These are phyloP conservation scores for Mus musculus DNA, from an alignment of 2,113 vertebrate species.

Conservation along the genomic window DNA sequence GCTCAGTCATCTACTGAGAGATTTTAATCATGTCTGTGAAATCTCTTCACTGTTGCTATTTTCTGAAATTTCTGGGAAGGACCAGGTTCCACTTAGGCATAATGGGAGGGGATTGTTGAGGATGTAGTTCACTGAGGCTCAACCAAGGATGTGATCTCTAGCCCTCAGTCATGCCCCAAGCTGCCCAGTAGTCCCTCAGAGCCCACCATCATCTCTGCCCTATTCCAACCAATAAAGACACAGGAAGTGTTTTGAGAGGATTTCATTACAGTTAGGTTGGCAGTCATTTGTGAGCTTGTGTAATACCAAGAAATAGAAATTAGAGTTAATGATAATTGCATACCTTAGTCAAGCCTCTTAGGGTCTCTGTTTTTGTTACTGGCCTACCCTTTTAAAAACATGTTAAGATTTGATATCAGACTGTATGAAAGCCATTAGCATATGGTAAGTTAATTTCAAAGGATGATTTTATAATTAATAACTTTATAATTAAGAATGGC, in stretches of 20 bases:
- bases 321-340: slow-evolving; percentile 80
- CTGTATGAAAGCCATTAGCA: slow-evolving; percentile 58
- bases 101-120: not conserved
- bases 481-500: not conserved
- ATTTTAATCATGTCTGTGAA: slow-evolving; percentile 56
- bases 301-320: slow-evolving; percentile 77
- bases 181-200: not conserved
- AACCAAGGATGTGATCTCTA: not conserved
- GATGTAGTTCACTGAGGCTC: not conserved
- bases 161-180: not conserved
- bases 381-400: slow-evolving; percentile 74
- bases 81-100: not conserved
- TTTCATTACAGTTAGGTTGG: not conserved
- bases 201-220: not conserved
- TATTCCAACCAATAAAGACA: not conserved
- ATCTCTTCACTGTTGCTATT: not conserved
- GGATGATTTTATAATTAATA: too few relatives aligned
- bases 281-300: slow-evolving; percentile 61
- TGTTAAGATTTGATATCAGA: slow-evolving; percentile 71
- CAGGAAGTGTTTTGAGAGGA: not conserved
- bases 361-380: slow-evolving; percentile 72
- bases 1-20: slow-evolving; percentile 33
- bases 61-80: slow-evolving; percentile 36
- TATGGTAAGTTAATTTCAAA: slow-evolving; percentile 55
- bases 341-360: slow-evolving; percentile 70